Conservation (phyloP, 2,797 vertebrate species). For the Leuciscus waleckii region DNA sequence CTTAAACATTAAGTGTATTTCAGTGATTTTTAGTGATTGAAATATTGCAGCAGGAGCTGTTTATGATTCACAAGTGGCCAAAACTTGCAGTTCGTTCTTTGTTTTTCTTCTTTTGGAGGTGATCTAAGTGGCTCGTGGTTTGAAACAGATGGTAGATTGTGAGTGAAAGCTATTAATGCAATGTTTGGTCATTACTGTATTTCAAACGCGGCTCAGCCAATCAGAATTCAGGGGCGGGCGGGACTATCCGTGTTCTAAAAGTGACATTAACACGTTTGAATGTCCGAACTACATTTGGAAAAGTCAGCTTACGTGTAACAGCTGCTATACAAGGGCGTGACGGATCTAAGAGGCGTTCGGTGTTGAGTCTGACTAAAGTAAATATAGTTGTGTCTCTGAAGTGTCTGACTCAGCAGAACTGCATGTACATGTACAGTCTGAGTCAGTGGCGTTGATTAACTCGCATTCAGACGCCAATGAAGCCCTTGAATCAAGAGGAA, state of each 20-base stretch:
- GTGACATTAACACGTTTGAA: background rate
- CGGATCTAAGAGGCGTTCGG: conserved; percentile 25
- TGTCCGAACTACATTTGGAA: conserved; percentile 3
- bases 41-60: background rate
- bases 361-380: conserved; percentile 50
- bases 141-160: background rate
- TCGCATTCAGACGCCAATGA: conserved; percentile 31
- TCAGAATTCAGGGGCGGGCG: background rate
- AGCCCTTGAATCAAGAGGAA: conserved; percentile 12
- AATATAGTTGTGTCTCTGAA: conserved; percentile 51
- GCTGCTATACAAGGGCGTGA: conserved; percentile 18
- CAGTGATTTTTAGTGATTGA: background rate
- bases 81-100: background rate
- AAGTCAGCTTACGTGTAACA: conserved; percentile 25
- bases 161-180: background rate
- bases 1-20: background rate
- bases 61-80: background rate
- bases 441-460: conserved; percentile 61
- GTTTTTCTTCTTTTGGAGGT: background rate
- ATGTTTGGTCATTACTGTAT: background rate
- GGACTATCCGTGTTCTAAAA: background rate
- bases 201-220: background rate
- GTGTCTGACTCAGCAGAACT: conserved; percentile 54
- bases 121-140: background rate
- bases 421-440: conserved; percentile 26